phyloP scores from a whole-genome alignment of 2,797 vertebrate species.

The Pipistrellus pygmaeus region DNA sequence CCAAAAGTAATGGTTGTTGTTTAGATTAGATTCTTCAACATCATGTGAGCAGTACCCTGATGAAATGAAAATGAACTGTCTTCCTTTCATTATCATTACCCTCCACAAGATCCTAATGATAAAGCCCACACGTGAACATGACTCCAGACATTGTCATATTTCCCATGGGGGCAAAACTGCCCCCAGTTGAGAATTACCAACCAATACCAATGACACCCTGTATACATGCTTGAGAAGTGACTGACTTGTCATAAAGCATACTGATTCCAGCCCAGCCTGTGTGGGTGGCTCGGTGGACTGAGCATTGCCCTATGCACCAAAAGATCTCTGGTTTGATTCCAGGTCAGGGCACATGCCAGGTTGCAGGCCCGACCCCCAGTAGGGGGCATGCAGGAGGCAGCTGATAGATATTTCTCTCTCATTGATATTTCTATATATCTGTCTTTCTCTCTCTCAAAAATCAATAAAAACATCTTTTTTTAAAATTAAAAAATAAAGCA shows the following conservation, averaged over 20 bases:
- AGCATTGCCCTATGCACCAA: background rate
- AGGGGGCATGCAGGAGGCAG: background rate
- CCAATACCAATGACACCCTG: background rate
- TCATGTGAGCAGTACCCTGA: background rate
- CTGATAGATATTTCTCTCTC: background rate
- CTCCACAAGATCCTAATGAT: slow-evolving; percentile 8
- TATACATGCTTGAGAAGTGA: slow-evolving; percentile 35
- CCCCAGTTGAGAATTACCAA: slow-evolving; percentile 29
- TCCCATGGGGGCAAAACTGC: background rate
- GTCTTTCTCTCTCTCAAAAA: no score
- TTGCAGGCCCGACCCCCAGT: background rate
- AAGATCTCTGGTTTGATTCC: background rate
- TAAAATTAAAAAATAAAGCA: background rate
- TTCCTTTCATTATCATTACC: background rate
- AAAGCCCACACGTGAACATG: background rate
- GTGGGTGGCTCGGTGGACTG: background rate
- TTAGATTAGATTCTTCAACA: slow-evolving; percentile 19
- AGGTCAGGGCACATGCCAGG: background rate
- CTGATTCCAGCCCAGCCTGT: background rate
- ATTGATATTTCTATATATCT: background rate
- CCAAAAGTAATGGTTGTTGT: slow-evolving; percentile 18
- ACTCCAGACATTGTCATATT: background rate
- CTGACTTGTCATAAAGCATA: slow-evolving; percentile 12
- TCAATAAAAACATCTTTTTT: no score
- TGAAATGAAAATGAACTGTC: background rate